Percentiles rank a stretch among this genome's conserved stretches.
Evolutionary conservation across 2,113 vertebrate genomes (phyloP).

Genomic region (Drymodes brunneopygia): DNA sequence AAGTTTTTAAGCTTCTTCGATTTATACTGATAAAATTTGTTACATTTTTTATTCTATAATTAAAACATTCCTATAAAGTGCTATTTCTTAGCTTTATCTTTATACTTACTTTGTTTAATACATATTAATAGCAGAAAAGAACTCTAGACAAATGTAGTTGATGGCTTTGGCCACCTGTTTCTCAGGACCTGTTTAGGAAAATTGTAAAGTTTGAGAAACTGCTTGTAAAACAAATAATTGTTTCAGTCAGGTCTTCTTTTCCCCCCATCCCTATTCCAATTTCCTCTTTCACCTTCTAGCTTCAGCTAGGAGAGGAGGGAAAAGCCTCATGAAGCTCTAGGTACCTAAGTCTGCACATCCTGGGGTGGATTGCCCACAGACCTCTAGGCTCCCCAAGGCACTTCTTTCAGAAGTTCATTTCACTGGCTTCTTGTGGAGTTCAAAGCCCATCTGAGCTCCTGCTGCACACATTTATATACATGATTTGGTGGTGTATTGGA

Average conservation of each 20-base stretch:
- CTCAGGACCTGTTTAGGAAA: neutral
- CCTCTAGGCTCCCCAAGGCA: neutral
- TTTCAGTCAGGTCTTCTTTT: neutral
- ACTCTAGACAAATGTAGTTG: neutral
- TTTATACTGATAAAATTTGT: neutral
- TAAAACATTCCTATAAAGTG: neutral
- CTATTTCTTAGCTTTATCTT: neutral
- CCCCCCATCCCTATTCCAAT: neutral
- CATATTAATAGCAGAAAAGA: neutral
- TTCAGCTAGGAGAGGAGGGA: neutral
- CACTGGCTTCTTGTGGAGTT: neutral
- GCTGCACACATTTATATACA: neutral
- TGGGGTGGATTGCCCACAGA: neutral
- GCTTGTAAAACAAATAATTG: neutral
- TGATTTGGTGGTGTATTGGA: neutral
- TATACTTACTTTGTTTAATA: neutral
- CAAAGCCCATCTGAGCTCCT: neutral
- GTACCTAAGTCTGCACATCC: neutral
- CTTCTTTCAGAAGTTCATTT: neutral
- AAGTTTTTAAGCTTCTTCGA: neutral
- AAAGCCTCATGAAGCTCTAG: neutral
- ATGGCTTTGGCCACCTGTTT: neutral
- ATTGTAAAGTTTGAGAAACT: neutral
- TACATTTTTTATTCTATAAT: neutral
- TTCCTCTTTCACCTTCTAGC: neutral